Base-by-base conservation (phyloP, 1,140 invertebrate genomes). In the Papilio polytes region DNA sequence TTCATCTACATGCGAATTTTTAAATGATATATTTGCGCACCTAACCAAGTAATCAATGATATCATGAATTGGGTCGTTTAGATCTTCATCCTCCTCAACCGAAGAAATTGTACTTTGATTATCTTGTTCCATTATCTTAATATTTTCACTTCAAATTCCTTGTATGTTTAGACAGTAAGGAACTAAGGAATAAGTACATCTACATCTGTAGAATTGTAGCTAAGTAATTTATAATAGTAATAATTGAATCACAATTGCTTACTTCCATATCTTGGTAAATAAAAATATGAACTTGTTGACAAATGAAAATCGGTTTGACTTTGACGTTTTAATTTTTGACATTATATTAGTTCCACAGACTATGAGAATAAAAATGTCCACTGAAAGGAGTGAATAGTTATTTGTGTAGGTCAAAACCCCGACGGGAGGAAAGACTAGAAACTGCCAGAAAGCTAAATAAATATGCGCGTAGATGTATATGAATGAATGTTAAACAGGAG, bases 1-100 rank as follows among this genome's bases (percentile, higher is more conserved):
- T 90, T 98, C 97, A 84, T 96, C 96, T 80, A 96, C 95, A 94
- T 98, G 98, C 89, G 98, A 97, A 89, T 97, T 97, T 92, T 97
- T 97, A 85, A 98, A 98, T 81, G 95, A 90, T 74, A 96, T 94
- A 66, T 95, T 89, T 2, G 89, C 84, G 84, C 95, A 91, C 70
- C 91, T 88, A 3, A 94, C 91, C 83, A 95, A 89, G 85, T 92
- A 95, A 84, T 95, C 95, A 80, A 95, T 92, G 78, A 95, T 95
- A 84, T 95, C 95, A 77, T 88, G 81, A 80, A 95, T 90, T 20
- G 94, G 92, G 85, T 95, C 93, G n/a, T 89, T 78, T 26, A 80
- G 76, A 51, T 88, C 80, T 70, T 88, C 85, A 78, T 79, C 56
- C 18, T 85, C 78, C 66, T 80, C 63, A 18, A 51, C 36, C 22